Percentiles rank a stretch among this genome's conserved stretches.
phyloP scores from a whole-genome alignment of 2,113 vertebrate genomes.

The Channa argus region DNA sequence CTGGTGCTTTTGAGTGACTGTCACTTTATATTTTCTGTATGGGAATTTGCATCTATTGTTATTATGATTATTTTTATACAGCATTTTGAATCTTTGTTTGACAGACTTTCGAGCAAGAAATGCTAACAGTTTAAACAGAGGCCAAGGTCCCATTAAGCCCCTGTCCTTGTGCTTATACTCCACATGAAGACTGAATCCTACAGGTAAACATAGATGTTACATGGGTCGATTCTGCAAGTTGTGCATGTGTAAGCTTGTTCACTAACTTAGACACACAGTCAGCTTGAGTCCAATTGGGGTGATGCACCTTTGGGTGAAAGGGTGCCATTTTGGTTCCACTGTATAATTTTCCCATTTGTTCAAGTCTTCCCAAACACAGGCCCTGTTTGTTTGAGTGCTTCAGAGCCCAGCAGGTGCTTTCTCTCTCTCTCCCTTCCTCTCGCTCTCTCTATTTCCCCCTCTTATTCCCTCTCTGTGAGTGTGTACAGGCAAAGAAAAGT shows the following conservation, averaged over 20 bases:
- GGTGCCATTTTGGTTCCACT: slow-evolving; percentile 55
- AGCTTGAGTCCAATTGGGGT: neutral
- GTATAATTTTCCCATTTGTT: slow-evolving; percentile 82
- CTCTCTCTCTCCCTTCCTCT: slow-evolving; percentile 26
- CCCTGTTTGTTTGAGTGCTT: slow-evolving; percentile 70
- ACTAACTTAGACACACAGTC: neutral
- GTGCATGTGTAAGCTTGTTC: too few species aligned
- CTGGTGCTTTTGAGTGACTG: too few species aligned
- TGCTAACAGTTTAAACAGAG: too few species aligned
- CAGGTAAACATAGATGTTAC: neutral
- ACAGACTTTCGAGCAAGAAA: too few species aligned
- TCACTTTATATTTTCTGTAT: too few species aligned
- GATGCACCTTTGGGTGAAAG: slow-evolving; percentile 56
- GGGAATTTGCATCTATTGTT: too few species aligned
- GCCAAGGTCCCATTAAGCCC: too few species aligned
- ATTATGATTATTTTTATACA: too few species aligned
- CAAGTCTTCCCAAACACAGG: slow-evolving; percentile 72
- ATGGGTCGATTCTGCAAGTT: too few species aligned
- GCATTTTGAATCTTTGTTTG: too few species aligned
- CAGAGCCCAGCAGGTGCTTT: slow-evolving; percentile 74
- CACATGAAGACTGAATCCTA: neutral
- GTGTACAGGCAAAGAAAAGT: slow-evolving; percentile 32
- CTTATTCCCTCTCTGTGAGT: slow-evolving; percentile 8
- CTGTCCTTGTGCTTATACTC: too few species aligned
- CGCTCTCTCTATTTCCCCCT: slow-evolving; percentile 1